Evolutionary conservation across 1,140 invertebrate species (phyloP).

Genomic region (Meloidogyne chitwoodi): DNA sequence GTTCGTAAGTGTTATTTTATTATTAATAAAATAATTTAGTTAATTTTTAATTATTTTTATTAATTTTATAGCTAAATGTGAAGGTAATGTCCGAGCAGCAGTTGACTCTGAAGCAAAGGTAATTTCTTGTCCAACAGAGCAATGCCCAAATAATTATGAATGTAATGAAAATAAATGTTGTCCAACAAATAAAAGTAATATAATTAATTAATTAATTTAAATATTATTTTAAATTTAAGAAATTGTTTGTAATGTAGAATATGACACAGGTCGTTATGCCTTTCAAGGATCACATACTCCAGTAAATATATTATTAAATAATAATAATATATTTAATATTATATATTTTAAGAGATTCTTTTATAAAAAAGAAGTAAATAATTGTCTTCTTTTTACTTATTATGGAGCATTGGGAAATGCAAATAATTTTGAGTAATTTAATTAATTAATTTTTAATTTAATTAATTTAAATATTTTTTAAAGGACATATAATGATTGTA

Average conservation of each 20-base stretch:
- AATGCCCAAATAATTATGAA: conserved; percentile 50
- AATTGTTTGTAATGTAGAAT: conserved; percentile 45
- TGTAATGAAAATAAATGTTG: conserved; percentile 51
- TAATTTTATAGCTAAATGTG: conserved; percentile 44
- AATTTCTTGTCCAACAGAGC: conserved; percentile 31
- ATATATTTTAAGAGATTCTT: conserved; percentile 38
- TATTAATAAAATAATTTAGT: neutral
- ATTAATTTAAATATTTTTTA: neutral
- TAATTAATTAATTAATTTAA: neutral
- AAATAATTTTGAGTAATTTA: conserved; percentile 51
- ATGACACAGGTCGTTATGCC: conserved; percentile 55
- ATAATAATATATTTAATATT: neutral
- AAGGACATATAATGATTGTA: conserved; percentile 63
- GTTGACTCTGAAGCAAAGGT: conserved; percentile 34
- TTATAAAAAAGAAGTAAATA: conserved; percentile 48
- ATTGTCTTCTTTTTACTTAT: conserved; percentile 58
- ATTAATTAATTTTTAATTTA: neutral
- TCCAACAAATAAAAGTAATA: conserved; percentile 51
- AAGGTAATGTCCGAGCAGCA: conserved; percentile 50
- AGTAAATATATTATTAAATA: conserved; percentile 37
- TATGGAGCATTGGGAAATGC: conserved; percentile 54
- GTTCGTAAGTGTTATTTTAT: conserved; percentile 40
- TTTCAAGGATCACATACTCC: conserved; percentile 45
- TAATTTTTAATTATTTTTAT: neutral
- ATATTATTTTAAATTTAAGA: conserved; percentile 33